Base-by-base conservation (phyloP, 2,888 invertebrate species). In the Dasypolia templi region DNA sequence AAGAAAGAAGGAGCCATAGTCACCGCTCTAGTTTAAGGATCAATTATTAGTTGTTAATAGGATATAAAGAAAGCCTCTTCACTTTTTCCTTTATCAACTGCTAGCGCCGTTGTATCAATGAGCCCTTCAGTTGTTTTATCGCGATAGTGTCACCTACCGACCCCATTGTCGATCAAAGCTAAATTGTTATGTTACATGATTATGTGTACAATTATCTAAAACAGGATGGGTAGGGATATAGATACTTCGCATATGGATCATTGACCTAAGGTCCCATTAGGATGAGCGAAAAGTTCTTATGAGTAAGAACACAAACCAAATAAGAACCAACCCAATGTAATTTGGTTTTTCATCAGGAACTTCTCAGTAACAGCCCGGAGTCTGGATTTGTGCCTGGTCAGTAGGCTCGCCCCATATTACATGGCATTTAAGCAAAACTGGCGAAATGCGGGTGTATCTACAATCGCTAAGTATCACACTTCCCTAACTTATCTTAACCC, bases 31-130 rank as follows among this genome's bases (percentile, higher is more conserved):
- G 35, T 62, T 64, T 46, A 55, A 61, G 53, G 19, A 62, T 81
- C 55, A 81, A 55, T 76, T 12, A 68, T 68, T 72, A 46, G 3
- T 73, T 80, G 80, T 73, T 65, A 29, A 32, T 29, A 70, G 53
- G 63, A 63, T 55, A 65, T 70, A 66, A 83, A 69, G 32, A 59
- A 78, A 66, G 79, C 44, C 66, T 63, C 69, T 82, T 72, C 46
- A 55, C 11, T 55, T 19, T 44, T 12, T 26, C 74, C 29, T 61
- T 73, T 77, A 83, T 83, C 72, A 71, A 55, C 19, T 59, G 61
- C 55, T 79, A 75, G 72, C 81, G 67, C 79, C 82, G 26, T 59
- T 82, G 44, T 79, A 79, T 83, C 81, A 85, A 82, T 85, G 72
- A 70, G 73, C 62, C 53, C 73, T 75, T 82, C 62, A 71, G 58